These are phyloP conservation scores for Boloria euphrosyne DNA, from an alignment of 2,888 invertebrate genomes.

Conservation along the genomic window DNA sequence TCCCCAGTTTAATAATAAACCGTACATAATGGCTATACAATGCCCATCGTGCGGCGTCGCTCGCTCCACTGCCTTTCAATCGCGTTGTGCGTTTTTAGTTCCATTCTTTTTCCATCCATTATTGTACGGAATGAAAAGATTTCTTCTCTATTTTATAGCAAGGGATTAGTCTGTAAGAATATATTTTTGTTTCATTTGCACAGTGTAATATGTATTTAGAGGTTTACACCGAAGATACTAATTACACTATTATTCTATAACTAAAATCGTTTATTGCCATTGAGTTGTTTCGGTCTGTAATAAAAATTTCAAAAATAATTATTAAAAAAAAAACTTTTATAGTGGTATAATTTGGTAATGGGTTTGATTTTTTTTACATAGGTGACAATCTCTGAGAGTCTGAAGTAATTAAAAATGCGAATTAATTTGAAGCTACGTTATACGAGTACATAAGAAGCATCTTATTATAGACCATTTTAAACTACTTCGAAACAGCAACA, in stretches of 20 bases:
- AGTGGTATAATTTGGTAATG: too few relatives aligned
- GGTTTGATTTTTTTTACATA: too few relatives aligned
- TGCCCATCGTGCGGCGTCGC: slow-evolving; percentile 60
- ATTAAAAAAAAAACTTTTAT: not conserved
- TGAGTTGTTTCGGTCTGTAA: too few relatives aligned
- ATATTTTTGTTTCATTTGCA: slow-evolving; percentile 31
- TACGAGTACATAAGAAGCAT: too few relatives aligned
- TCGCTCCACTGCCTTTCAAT: slow-evolving; percentile 71
- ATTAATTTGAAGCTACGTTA: too few relatives aligned
- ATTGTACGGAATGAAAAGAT: slow-evolving; percentile 72
- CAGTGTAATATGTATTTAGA: not conserved
- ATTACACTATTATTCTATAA: too few relatives aligned
- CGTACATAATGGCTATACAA: slow-evolving; percentile 52
- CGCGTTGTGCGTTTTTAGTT: slow-evolving; percentile 52
- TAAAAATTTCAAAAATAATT: too few relatives aligned
- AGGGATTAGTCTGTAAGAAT: slow-evolving; percentile 49
- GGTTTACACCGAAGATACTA: too few relatives aligned
- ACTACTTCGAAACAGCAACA: too few relatives aligned
- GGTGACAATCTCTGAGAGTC: too few relatives aligned
- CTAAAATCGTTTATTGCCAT: not conserved
- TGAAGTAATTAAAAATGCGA: too few relatives aligned
- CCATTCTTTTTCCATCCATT: slow-evolving; percentile 57
- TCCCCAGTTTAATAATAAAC: slow-evolving; percentile 63
- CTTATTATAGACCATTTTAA: too few relatives aligned
- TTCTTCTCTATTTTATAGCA: slow-evolving; percentile 57